phyloP scores from a whole-genome alignment of 2,113 vertebrate species.

The Pygoscelis antarcticus region DNA sequence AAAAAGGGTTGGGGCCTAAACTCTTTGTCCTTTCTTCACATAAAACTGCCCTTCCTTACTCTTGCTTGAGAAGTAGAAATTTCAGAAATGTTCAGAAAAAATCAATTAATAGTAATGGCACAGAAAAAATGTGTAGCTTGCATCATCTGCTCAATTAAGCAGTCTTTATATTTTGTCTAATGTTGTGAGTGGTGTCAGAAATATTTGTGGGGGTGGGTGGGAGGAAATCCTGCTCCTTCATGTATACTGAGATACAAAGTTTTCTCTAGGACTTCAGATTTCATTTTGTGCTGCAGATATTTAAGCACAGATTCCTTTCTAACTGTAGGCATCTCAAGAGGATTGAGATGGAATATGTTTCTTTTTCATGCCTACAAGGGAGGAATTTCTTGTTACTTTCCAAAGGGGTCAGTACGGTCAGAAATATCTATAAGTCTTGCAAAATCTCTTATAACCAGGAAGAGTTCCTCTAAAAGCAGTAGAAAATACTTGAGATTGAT shows the following conservation, averaged over 20 bases:
- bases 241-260: background rate
- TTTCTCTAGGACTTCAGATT: background rate
- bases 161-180: background rate
- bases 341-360: background rate
- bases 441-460: background rate
- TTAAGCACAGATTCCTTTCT: background rate
- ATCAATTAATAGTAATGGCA: background rate
- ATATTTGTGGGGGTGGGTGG: background rate
- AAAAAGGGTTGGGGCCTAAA: background rate
- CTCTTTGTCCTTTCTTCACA: background rate
- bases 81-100: background rate
- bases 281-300: background rate
- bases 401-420: background rate
- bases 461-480: background rate
- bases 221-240: background rate
- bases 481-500: background rate
- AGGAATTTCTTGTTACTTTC: conserved; percentile 14
- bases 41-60: background rate
- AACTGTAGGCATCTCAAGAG: background rate
- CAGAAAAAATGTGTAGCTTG: background rate
- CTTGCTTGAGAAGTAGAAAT: background rate
- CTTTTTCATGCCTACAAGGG: background rate
- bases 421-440: background rate
- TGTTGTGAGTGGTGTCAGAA: background rate
- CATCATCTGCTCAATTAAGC: background rate